Base-by-base conservation (phyloP, 2,888 invertebrate species). In the Trissonchulus latispiculum region DNA sequence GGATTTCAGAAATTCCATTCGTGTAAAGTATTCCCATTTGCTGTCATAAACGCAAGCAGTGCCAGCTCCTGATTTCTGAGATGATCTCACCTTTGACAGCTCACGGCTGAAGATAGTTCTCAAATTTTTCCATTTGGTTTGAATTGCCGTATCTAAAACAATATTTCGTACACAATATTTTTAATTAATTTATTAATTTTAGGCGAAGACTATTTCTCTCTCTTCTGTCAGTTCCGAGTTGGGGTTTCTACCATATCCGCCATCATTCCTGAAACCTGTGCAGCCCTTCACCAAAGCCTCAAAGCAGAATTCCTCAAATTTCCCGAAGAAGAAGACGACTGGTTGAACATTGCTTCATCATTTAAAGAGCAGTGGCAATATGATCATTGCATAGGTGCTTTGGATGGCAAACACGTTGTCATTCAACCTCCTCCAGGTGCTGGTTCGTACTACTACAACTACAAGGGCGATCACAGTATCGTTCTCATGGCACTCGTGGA, bases 331-430 rank as follows among this genome's bases (percentile, higher is more conserved):
- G 37, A 70, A 35, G 3, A 36, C 8, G 37, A 36, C 31, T 70
- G 70, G 70, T n/a, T 35, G 29, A 31, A 2, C 36, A 70, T 70
- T 36, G 70, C 37, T 8, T n/a, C 36, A 37, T 31, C 68, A 31
- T 72, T 72, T 37, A 8, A 48, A 1, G 36, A 32, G 15, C 36
- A 23, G 36, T 72, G 73, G 73, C 23, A 72, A 2, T 72, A 69
- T 69, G 68, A 68, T 23, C 23, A n/a, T 3, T 72, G 73, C 59
- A 23, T 72, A 23, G 73, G 69, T 36, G 73, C 73, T 28, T n/a
- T 36, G 8, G 33, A 62, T 31, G 36, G 67, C n/a, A 71, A 71
- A 28, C 72, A 70, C 70, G 29, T 37, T 3, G 2, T 36, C 2
- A 32, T 70, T 23, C 70, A 70, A 70, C 31, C 31, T 35, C 70